Percentiles rank a stretch among this genome's conserved stretches.
phyloP scores from a whole-genome alignment of 2,113 vertebrate species.

The Atractosteus spatula region DNA sequence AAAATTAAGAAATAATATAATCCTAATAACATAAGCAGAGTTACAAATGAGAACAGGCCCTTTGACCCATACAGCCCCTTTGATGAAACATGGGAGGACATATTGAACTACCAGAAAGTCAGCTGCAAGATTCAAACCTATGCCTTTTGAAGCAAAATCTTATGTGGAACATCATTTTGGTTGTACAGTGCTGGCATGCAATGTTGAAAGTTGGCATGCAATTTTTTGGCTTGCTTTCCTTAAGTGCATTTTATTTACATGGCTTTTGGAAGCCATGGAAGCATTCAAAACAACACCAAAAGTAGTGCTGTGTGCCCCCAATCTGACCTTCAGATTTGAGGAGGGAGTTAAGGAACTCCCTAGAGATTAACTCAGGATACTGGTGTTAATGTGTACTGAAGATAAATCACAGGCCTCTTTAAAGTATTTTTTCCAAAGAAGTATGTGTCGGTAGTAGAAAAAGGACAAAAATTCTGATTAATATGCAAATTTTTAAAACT shows the following conservation, averaged over 20 bases:
- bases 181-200: too few relatives aligned
- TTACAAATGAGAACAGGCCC: too few relatives aligned
- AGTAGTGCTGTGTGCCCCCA: not conserved
- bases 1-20: too few relatives aligned
- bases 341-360: conserved; percentile 15
- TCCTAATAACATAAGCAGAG: too few relatives aligned
- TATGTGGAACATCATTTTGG: too few relatives aligned
- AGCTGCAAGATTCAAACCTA: too few relatives aligned
- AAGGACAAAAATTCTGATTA: not conserved
- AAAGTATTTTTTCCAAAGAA: conserved; percentile 6
- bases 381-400: conserved; percentile 12
- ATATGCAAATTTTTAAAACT: too few relatives aligned
- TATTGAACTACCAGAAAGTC: too few relatives aligned
- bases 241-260: not conserved
- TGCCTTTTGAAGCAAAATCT: too few relatives aligned
- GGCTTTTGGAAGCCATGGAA: conserved; percentile 14
- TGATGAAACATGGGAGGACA: too few relatives aligned
- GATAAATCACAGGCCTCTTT: conserved; percentile 15
- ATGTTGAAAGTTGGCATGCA: not conserved
- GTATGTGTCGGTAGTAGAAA: not conserved
- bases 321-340: conserved; percentile 24
- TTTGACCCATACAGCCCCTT: too few relatives aligned
- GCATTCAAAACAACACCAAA: conserved; percentile 20
- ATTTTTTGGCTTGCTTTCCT: not conserved
- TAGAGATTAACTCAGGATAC: conserved; percentile 6